Base-by-base conservation (phyloP, 1,140 invertebrate species). In the Drosophila suzukii region DNA sequence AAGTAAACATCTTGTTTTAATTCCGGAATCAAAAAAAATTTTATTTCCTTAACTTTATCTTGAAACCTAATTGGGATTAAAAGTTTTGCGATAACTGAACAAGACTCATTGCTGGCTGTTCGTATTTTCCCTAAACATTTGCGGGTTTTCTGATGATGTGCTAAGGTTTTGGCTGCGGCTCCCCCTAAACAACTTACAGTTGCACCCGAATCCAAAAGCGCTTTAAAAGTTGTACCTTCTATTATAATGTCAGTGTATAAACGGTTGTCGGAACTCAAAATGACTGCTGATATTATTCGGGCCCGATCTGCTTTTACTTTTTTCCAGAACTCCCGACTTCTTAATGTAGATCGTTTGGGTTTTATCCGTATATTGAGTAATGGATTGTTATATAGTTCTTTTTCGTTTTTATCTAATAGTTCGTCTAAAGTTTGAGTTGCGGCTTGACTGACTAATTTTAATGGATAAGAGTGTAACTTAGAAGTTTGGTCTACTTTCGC, bases 141-240 rank as follows among this genome's bases (percentile, higher is more conserved):
- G 46, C 46, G 46, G 24, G 46, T 11, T 57, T 47, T 56, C 65
- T 6, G 15, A 20, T 24, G 17, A 38, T 20, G 12, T 44, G 12
- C 12, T 27, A 49, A 49, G 46, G 24, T 27, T 13, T 49, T 49
- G 20, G 46, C 46, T 24, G 20, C 46, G 11, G 20, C 39, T 34
- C 38, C 46, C 4, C 65, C 55, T 53, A 12, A 27, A 55, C n/a
- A 67, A 36, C 65, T 67, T 32, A 59, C 49, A 7, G 54, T 67
- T 7, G 65, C 55, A 13, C n/a, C 65, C 1, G 65, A 67, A 51
- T 67, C 56, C 3, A 49, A 49, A 27, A 24, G 46, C 11, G 46
- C 46, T 49, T 49, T 49, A 49, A 49, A 49, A 24, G 46, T 27
- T 49, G 46, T 49, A 24, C 43, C 30, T 60, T 49, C 41, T 20